Conservation (phyloP, 2,113 vertebrate species). For the Stigmatopora argus region DNA sequence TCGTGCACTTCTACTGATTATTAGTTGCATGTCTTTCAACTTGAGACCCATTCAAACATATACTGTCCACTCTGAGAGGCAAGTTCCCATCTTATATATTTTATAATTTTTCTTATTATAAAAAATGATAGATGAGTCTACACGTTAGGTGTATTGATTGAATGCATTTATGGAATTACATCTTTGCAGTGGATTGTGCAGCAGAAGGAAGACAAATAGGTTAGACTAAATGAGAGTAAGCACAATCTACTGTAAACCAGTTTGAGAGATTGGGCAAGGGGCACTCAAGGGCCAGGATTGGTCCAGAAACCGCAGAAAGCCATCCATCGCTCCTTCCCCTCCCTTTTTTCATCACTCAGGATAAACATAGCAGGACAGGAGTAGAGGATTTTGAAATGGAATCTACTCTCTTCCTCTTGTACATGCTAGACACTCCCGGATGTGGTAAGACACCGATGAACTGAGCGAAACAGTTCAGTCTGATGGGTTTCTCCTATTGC, state of each 20-base stretch:
- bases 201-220: constrained; percentile 71
- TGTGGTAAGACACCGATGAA: constrained; percentile 28
- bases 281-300: constrained; percentile 45
- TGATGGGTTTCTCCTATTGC: constrained; percentile 53
- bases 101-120: constrained; percentile 31
- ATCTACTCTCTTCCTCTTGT: constrained; percentile 39
- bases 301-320: constrained; percentile 45
- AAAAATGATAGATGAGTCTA: constrained; percentile 73
- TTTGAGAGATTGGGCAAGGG: constrained; percentile 47
- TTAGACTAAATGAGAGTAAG: constrained; percentile 67
- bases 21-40: constrained; percentile 22
- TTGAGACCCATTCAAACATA: constrained; percentile 15
- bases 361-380: constrained; percentile 36
- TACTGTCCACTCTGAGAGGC: constrained; percentile 7
- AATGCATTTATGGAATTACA: constrained; percentile 79
- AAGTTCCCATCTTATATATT: constrained; percentile 47
- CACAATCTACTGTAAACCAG: constrained; percentile 55
- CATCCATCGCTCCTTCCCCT: constrained; percentile 52
- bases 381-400: constrained; percentile 49
- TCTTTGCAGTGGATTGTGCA: constrained; percentile 66
- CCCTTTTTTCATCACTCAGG: constrained; percentile 39
- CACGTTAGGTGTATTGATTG: constrained; percentile 72
- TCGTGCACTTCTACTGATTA: constrained; percentile 18
- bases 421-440: constrained; percentile 19
- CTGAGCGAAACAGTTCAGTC: constrained; percentile 44